phyloP scores from a whole-genome alignment of 2,888 invertebrate species.

The Lasioglossum pauxillum region DNA sequence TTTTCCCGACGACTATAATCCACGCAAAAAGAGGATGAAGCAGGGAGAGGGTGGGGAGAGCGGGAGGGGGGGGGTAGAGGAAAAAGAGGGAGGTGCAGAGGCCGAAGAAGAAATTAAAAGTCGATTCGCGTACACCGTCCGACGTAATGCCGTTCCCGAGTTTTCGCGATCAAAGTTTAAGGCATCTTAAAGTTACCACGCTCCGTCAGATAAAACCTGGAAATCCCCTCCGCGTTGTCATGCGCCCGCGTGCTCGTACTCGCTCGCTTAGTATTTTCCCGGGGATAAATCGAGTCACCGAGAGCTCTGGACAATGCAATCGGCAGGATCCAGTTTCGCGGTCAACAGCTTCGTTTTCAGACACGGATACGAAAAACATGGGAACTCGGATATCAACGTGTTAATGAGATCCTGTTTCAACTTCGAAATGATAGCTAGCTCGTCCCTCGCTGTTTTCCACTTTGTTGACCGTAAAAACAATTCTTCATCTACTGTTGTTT shows the following conservation, averaged over 20 bases:
- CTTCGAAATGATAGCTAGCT: neutral
- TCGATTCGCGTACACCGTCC: conserved; percentile 35
- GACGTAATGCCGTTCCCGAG: conserved; percentile 21
- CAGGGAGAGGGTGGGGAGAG: neutral
- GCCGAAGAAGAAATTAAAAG: conserved; percentile 38
- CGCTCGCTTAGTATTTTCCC: conserved; percentile 15
- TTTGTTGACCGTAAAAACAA: neutral
- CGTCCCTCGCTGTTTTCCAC: neutral
- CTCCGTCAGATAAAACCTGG: conserved; percentile 9
- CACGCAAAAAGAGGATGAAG: neutral
- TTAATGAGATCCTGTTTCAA: conserved; percentile 12
- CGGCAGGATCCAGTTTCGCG: conserved; percentile 28
- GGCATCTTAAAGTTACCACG: conserved; percentile 17
- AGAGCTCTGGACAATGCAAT: conserved; percentile 6
- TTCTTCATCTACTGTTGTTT: neutral
- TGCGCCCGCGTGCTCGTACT: neutral
- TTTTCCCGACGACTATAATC: conserved; percentile 16
- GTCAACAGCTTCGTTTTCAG: conserved; percentile 35
- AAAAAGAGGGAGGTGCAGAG: neutral
- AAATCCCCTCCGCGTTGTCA: neutral
- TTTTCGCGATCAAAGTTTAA: conserved; percentile 47
- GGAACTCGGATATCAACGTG: neutral
- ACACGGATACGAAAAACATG: conserved; percentile 20
- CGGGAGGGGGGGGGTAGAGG: neutral
- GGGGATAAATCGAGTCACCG: conserved; percentile 19